phyloP scores from a whole-genome alignment of 2,797 vertebrate genomes.

The Syndactyla subalaris region DNA sequence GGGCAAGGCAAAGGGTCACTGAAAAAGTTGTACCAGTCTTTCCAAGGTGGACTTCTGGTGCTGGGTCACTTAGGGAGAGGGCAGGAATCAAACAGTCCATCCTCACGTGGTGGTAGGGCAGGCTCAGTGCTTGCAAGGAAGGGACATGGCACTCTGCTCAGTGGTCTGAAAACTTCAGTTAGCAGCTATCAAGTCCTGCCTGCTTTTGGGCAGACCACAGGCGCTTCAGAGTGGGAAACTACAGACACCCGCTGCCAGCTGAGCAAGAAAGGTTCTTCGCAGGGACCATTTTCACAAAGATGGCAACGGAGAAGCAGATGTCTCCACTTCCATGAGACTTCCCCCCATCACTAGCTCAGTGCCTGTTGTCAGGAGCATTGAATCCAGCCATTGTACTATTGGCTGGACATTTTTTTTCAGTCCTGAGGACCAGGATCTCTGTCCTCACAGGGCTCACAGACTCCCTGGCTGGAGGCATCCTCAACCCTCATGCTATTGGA shows the following conservation, averaged over 20 bases:
- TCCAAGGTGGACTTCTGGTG: not conserved
- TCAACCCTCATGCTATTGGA: not conserved
- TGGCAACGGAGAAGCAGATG: not conserved
- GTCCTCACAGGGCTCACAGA: not conserved
- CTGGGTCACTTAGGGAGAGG: not conserved
- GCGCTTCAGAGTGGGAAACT: not conserved
- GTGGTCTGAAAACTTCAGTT: not conserved
- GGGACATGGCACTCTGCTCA: not conserved
- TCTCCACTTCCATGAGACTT: not conserved
- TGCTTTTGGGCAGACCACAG: not conserved
- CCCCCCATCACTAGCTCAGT: not conserved
- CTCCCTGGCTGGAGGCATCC: not conserved
- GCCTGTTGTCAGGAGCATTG: not conserved
- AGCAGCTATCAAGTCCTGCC: not conserved
- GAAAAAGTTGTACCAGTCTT: not conserved
- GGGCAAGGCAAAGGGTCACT: not conserved
- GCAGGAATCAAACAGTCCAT: not conserved
- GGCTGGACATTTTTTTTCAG: not conserved
- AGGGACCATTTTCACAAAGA: not conserved
- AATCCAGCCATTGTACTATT: not conserved
- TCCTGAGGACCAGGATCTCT: not conserved
- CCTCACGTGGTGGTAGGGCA: not conserved
- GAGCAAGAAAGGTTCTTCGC: not conserved
- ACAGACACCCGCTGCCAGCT: not conserved
- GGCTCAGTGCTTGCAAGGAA: not conserved